phyloP scores from a whole-genome alignment of 2,113 vertebrate species.

The Xenus cinereus region DNA sequence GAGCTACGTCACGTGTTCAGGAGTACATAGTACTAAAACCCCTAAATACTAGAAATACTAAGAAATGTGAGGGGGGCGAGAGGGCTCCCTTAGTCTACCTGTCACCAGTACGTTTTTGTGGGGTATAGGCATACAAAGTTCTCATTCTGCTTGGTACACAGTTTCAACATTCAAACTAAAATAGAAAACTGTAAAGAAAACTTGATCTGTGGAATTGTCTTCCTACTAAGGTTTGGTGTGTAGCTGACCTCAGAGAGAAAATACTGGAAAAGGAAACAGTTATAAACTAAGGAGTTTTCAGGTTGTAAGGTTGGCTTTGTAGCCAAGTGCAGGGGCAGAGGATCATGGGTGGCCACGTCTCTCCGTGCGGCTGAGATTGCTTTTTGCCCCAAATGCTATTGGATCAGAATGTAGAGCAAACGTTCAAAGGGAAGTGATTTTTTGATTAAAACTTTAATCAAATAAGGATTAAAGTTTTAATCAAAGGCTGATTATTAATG shows the following conservation, averaged over 20 bases:
- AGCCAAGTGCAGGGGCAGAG: not conserved
- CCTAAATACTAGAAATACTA: not conserved
- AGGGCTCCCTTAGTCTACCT: not conserved
- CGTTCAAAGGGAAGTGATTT: not conserved
- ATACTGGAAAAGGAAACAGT: not conserved
- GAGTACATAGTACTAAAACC: not conserved
- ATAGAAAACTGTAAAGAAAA: not conserved
- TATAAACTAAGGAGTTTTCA: not conserved
- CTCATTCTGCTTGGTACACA: not conserved
- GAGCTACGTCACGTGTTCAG: not conserved
- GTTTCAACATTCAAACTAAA: not conserved
- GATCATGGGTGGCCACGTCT: fast-evolving
- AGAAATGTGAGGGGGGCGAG: not conserved
- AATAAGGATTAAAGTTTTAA: not conserved
- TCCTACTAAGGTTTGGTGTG: not conserved
- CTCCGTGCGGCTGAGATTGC: not conserved
- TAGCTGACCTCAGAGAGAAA: not conserved
- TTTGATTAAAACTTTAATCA: not conserved
- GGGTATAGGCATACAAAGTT: not conserved
- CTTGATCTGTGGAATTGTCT: not conserved
- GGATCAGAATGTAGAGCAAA: not conserved
- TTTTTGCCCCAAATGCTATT: not conserved
- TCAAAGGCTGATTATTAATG: not conserved
- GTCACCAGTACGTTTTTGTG: not conserved
- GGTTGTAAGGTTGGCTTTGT: not conserved